A percentile compares a stretch with the other conserved stretches of the same genome.
Evolutionary conservation across 2,113 vertebrate species (phyloP).

Genomic region (Diphyllodes magnificus): DNA sequence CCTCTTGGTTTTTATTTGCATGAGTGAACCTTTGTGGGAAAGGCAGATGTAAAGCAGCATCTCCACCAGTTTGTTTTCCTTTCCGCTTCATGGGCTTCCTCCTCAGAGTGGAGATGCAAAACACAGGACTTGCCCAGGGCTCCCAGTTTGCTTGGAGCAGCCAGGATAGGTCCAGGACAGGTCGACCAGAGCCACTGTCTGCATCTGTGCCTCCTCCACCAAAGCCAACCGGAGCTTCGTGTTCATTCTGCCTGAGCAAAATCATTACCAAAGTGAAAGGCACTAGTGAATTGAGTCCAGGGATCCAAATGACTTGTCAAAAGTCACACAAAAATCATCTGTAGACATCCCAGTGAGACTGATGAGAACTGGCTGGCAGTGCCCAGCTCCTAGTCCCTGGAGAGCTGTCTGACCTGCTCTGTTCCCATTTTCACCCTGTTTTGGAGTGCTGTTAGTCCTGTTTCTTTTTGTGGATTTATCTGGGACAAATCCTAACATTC

Average conservation of each 20-base stretch:
- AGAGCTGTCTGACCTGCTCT: not conserved
- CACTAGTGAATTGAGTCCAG: not conserved
- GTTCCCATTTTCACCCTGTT: not conserved
- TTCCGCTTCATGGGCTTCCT: not conserved
- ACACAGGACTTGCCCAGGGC: not conserved
- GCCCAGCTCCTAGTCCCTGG: not conserved
- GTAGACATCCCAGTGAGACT: not conserved
- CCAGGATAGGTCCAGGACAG: not conserved
- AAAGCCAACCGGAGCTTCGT: rapidly evolving
- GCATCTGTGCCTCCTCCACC: not conserved
- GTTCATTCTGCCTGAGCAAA: not conserved
- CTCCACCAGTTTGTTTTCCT: not conserved
- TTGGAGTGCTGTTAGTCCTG: not conserved
- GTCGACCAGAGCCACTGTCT: not conserved
- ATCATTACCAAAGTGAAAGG: not conserved
- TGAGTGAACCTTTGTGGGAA: not conserved
- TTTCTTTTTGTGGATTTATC: not conserved
- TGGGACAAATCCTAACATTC: conserved; percentile 4
- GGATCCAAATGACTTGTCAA: not conserved
- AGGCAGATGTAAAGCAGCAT: not conserved
- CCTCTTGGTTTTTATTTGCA: conserved; percentile 17
- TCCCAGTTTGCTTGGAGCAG: rapidly evolving
- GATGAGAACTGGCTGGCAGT: not conserved
- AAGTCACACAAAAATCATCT: not conserved
- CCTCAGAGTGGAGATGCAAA: not conserved